phyloP scores from a whole-genome alignment of 1,140 invertebrate species.

The Pinna nobilis region DNA sequence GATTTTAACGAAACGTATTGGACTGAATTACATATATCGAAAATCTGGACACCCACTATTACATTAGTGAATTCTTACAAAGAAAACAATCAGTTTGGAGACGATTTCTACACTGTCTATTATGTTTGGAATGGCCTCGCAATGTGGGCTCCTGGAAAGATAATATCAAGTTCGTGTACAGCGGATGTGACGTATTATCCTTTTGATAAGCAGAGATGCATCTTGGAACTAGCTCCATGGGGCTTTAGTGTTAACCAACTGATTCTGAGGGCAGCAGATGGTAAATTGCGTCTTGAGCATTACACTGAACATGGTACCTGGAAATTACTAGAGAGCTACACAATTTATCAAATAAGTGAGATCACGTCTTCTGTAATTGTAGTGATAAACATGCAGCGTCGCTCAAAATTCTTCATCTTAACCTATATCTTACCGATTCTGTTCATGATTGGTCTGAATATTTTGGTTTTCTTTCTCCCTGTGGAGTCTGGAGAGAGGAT shows the following conservation, averaged over 20 bases:
- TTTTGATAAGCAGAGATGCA: slow-evolving; percentile 36
- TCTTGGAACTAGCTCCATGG: neutral
- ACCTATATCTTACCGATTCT: slow-evolving; percentile 33
- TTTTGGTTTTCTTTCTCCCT: slow-evolving; percentile 34
- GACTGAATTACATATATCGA: neutral
- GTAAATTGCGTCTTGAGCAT: neutral
- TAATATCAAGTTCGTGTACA: slow-evolving; percentile 2
- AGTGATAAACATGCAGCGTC: slow-evolving; percentile 15
- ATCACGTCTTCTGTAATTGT: too few species aligned
- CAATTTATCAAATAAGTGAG: too few species aligned
- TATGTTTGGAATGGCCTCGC: neutral
- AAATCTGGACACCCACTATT: slow-evolving; percentile 23
- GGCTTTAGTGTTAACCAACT: slow-evolving; percentile 1
- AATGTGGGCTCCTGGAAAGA: neutral
- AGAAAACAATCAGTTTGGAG: neutral
- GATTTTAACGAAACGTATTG: too few species aligned
- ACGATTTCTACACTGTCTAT: too few species aligned
- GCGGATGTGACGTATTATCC: slow-evolving; percentile 36
- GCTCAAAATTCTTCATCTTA: slow-evolving; percentile 25
- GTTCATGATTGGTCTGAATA: slow-evolving; percentile 20
- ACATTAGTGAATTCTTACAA: slow-evolving; percentile 26
- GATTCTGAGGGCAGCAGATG: neutral
- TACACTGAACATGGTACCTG: slow-evolving; percentile 17
- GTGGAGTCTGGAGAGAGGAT: slow-evolving; percentile 34
- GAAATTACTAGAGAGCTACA: neutral